Conservation (phyloP, 2,888 invertebrate genomes). For the Thumatha senex region DNA sequence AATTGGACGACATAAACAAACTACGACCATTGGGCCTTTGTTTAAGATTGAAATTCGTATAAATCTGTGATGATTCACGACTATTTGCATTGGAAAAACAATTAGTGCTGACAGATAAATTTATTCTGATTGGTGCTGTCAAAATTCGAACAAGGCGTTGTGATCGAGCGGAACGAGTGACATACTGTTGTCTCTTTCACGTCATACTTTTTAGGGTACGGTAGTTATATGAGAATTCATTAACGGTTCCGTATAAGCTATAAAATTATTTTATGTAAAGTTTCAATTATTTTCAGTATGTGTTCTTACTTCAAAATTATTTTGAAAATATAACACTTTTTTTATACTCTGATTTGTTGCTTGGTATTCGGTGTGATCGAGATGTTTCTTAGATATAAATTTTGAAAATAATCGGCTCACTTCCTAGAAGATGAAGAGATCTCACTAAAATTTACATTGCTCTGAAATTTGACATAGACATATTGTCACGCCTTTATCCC, state of each 20-base stretch:
- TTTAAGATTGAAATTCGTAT: conserved; percentile 7
- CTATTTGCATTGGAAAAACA: conserved; percentile 24
- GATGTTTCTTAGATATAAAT: no score
- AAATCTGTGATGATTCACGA: conserved; percentile 1
- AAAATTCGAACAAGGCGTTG: conserved; percentile 72
- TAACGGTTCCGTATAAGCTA: conserved; percentile 17
- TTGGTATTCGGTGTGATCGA: no score
- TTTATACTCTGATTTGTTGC: no score
- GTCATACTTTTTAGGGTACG: conserved; percentile 30
- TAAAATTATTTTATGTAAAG: background rate
- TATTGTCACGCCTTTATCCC: no score
- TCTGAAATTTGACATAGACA: no score
- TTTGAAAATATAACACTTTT: no score
- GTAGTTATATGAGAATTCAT: conserved; percentile 8
- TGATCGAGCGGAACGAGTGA: conserved; percentile 61
- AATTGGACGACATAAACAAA: background rate
- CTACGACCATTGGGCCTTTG: accelerated
- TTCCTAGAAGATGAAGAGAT: no score
- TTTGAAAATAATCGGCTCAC: no score
- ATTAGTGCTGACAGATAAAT: conserved; percentile 40
- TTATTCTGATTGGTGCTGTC: conserved; percentile 68
- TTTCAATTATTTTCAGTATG: no score
- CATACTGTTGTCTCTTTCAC: conserved; percentile 60
- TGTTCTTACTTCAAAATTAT: no score
- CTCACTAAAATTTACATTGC: no score